A percentile compares a stretch with the other conserved stretches of the same genome.
Evolutionary conservation across 2,888 invertebrate genomes (phyloP).

Genomic region (Urechis unicinctus): DNA sequence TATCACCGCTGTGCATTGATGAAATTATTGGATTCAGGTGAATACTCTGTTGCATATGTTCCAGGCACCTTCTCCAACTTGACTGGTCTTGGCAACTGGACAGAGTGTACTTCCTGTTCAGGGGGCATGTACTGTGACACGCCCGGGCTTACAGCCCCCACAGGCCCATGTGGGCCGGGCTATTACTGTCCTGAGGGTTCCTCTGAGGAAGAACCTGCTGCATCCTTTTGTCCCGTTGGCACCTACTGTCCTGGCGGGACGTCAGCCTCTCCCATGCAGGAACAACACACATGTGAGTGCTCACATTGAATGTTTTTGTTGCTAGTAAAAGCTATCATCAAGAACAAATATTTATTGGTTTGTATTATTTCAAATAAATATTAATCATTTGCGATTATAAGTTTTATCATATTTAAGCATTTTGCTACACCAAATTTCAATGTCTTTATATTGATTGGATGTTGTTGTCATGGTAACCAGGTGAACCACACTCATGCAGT

Average conservation of each 20-base stretch:
- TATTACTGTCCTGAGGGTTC: conserved; percentile 43
- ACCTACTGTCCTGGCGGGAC: conserved; percentile 39
- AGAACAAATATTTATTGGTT: not conserved
- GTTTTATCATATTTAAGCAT: not conserved
- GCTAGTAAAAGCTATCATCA: too few species aligned
- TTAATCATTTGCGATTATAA: not conserved
- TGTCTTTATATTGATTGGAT: too few species aligned
- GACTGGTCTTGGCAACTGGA: conserved; percentile 25
- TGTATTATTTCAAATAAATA: not conserved
- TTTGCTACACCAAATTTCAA: too few species aligned
- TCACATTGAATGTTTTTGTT: not conserved
- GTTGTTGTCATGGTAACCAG: conserved; percentile 20
- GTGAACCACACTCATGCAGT: conserved; percentile 44
- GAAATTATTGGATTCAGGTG: not conserved
- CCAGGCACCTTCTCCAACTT: conserved; percentile 39
- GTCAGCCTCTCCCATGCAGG: conserved; percentile 35
- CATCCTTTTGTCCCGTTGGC: conserved; percentile 31
- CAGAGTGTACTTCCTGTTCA: conserved; percentile 34
- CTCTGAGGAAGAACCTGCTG: conserved; percentile 20
- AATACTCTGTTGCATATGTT: not conserved
- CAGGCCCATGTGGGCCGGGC: conserved; percentile 36
- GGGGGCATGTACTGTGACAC: conserved; percentile 39
- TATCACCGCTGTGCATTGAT: too few species aligned
- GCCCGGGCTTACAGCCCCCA: conserved; percentile 31
- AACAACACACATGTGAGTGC: conserved; percentile 39